phyloP scores from a whole-genome alignment of 2,888 invertebrate species.

The Mesopsocus fuscifrons region DNA sequence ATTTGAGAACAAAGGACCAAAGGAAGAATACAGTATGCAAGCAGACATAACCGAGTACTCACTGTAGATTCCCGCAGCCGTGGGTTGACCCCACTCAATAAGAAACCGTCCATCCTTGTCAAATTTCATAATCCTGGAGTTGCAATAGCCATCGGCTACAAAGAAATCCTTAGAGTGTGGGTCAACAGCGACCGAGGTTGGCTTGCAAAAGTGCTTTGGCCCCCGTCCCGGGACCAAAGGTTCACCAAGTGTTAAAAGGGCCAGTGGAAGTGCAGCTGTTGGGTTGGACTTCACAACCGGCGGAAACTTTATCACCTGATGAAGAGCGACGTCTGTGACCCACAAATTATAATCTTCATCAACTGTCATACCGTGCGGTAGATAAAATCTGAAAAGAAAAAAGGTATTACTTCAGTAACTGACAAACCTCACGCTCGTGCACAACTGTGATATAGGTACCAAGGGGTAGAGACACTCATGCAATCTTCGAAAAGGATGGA shows the following conservation, averaged over 20 bases:
- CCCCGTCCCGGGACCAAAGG: slow-evolving; percentile 67
- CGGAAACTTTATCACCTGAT: slow-evolving; percentile 64
- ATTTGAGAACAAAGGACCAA: no score
- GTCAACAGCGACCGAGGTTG: slow-evolving; percentile 81
- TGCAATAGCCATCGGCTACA: slow-evolving; percentile 94
- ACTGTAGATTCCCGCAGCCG: no score
- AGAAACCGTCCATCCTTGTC: slow-evolving; percentile 51
- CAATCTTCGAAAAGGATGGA: no score
- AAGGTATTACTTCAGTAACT: no score
- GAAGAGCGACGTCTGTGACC: slow-evolving; percentile 73
- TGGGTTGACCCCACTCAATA: slow-evolving; percentile 22
- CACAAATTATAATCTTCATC: slow-evolving; percentile 58
- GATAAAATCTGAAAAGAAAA: slow-evolving; percentile 46
- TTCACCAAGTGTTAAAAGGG: slow-evolving; percentile 61
- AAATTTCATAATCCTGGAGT: slow-evolving; percentile 52
- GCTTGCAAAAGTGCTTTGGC: slow-evolving; percentile 72
- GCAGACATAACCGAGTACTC: no score
- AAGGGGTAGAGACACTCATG: no score
- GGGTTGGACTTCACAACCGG: slow-evolving; percentile 19
- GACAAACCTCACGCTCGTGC: no score
- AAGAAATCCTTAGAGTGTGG: slow-evolving; percentile 69
- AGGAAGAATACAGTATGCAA: no score
- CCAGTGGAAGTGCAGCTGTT: slow-evolving; percentile 21
- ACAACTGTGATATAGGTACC: no score
- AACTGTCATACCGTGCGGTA: slow-evolving; percentile 72